Evolutionary conservation across 2,888 invertebrate genomes (phyloP), one percentile per base, ranked within the genome.

Genomic region (Hydrotaea cyrtoneurina): DNA sequence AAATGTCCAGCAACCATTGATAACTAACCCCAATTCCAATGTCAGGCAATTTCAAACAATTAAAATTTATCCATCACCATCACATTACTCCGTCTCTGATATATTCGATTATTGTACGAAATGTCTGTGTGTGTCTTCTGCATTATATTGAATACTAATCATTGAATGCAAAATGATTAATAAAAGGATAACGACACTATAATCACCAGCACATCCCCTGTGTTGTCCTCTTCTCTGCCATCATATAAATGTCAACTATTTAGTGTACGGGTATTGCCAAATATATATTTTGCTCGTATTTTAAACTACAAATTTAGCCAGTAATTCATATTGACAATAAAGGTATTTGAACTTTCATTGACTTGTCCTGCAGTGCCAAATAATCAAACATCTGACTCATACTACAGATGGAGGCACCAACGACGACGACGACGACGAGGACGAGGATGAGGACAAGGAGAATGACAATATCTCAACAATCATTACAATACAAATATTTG

Each of bases 261-360:
- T 43, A 39, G 39, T 66, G n/a, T n/a, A n/a, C n/a, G n/a, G 2
- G 66, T 31, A 31, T 13, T 19, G 39, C 39, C 36, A 66, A 43
- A 36, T 39, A n/a, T 31, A n/a, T 64, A 19, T 53, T 19, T 66
- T 39, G 36, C 39, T 62, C 39, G 39, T 66, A 66, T 66, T 66
- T 66, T 26, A 43, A 43, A 43, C 66, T 19, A 43, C 66, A 66
- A 66, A 66, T 66, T 39, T 66, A 19, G 17, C 17, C 39, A 4
- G 17, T 66, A 43, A 66, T 66, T 39, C 39, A 66, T 66, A 39
- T 66, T 66, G 66, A 66, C 66, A 66, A 43, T 19, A 39, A 66
- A 66, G 66, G 66, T 66, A 66, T 66, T 66, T 66, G 66, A 66
- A 66, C 66, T 39, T 66, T 66, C 66, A 66, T 66, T 66, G 66